Evolutionary conservation across 2,113 vertebrate genomes (phyloP).

Genomic region (Erythrocercus mccallii): DNA sequence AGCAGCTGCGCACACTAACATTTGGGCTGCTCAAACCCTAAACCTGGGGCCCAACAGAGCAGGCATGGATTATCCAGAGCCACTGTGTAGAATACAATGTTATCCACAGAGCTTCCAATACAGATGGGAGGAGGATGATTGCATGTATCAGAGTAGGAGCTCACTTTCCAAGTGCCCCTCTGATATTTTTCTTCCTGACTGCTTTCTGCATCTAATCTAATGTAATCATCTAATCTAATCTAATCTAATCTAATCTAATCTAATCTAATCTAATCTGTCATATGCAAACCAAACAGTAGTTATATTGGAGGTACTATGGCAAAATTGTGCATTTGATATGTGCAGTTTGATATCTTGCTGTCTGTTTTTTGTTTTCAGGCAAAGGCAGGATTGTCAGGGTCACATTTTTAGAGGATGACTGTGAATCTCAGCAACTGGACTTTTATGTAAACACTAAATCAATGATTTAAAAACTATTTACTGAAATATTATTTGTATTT

Average conservation of each 20-base stretch:
- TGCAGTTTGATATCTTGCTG: neutral
- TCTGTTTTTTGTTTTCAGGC: neutral
- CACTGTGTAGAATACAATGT: neutral
- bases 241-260: too few species aligned
- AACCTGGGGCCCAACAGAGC: accelerated
- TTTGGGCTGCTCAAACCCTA: neutral
- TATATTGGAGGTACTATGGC: neutral
- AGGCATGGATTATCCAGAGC: neutral
- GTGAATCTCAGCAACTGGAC: neutral
- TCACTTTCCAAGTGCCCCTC: neutral
- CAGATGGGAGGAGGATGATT: neutral
- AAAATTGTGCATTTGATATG: neutral
- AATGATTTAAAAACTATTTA: neutral
- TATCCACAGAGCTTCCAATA: neutral
- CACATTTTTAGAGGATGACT: neutral
- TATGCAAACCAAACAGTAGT: neutral
- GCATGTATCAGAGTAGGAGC: accelerated
- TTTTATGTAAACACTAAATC: neutral
- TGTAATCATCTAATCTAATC: too few species aligned
- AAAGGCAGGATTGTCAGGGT: neutral
- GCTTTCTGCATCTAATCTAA: neutral
- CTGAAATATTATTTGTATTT: neutral
- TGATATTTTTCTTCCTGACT: neutral
- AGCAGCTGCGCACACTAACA: neutral
- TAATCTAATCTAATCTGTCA: neutral